Conservation (phyloP, 2,888 invertebrate species). For the Steromphala cineraria region DNA sequence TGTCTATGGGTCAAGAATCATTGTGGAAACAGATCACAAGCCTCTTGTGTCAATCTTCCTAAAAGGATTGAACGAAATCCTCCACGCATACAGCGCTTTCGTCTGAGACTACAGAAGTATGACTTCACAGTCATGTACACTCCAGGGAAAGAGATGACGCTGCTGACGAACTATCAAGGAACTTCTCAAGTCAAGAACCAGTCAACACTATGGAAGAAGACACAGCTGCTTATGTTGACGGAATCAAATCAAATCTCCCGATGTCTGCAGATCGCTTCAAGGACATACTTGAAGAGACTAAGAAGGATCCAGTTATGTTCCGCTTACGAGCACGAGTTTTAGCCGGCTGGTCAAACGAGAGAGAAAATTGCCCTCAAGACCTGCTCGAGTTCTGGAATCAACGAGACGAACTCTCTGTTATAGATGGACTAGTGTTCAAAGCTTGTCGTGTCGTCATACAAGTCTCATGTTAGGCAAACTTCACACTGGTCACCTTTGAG, state of each 20-base stretch:
- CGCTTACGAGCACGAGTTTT: background rate
- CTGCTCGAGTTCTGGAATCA: background rate
- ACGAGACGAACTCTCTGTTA: slow-evolving; percentile 8
- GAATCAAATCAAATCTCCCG: too few relatives aligned
- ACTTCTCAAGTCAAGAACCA: background rate
- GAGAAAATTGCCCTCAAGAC: background rate
- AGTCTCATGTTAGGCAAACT: slow-evolving; percentile 23
- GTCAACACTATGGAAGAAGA: background rate
- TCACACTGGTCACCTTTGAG: slow-evolving; percentile 24
- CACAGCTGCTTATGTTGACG: slow-evolving; percentile 9
- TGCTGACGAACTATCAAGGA: slow-evolving; percentile 22
- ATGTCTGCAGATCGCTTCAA: too few relatives aligned
- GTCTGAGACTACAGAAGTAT: slow-evolving; percentile 29
- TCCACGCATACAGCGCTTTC: slow-evolving; percentile 26
- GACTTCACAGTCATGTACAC: slow-evolving; percentile 23
- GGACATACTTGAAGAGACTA: too few relatives aligned
- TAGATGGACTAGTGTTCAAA: slow-evolving; percentile 4
- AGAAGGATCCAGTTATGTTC: too few relatives aligned
- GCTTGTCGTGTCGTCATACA: slow-evolving; percentile 20
- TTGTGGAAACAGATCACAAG: slow-evolving; percentile 30
- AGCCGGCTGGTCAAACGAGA: background rate
- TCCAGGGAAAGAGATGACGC: slow-evolving; percentile 23
- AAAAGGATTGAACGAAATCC: slow-evolving; percentile 26
- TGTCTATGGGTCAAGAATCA: slow-evolving; percentile 18
- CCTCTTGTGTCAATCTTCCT: slow-evolving; percentile 21